Evolutionary conservation across 2,888 invertebrate species (phyloP), one percentile per base, ranked within the genome.

Genomic region (Drosophila phalerata): DNA sequence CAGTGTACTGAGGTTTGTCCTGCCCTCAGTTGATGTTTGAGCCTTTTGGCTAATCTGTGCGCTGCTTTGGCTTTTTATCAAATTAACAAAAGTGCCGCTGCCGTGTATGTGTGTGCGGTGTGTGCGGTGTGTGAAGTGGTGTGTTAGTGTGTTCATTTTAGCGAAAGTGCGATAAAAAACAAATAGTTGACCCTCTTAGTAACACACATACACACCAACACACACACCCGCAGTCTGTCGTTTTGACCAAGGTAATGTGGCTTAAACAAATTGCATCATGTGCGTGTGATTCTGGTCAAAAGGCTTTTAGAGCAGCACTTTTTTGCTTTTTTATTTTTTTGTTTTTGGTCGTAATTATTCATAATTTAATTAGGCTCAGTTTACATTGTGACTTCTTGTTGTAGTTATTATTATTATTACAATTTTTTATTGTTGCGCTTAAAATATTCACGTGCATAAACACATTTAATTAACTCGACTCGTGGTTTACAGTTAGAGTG

Each of bases 291-390:
- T 62, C 73, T 62, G 68, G 68, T 62, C 74, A 73, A 74, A 73
- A 56, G 62, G 71, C 80, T 72, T 73, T 85, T 77, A 80, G 78
- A 80, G 66, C 69, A 52, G 64, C 67, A 68, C 2, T 17, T n/a
- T 34, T 11, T 45, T 10, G 13, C 6, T 34, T 15, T 45, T 10
- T 4, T 30, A n/a, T 30, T n/a, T 30, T n/a, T 34, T n/a, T 11
- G 45, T 4, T 56, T 74, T 71, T 67, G 51, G 58, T 49, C 68
- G 71, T 82, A 89, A 90, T 91, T 90, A 90, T 90, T 90, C 91
- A 90, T 91, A 89, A 90, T 90, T 90, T 90, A 90, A 90, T 91
- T 91, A 91, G 91, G 91, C 80, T 85, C 77, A 85, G 81, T 74
- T 85, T 87, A 79, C 83, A 89, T 79, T 79, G 80, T 69, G 69